Evolutionary conservation across 1,140 invertebrate genomes (phyloP).

Genomic region (Zophobas morio): DNA sequence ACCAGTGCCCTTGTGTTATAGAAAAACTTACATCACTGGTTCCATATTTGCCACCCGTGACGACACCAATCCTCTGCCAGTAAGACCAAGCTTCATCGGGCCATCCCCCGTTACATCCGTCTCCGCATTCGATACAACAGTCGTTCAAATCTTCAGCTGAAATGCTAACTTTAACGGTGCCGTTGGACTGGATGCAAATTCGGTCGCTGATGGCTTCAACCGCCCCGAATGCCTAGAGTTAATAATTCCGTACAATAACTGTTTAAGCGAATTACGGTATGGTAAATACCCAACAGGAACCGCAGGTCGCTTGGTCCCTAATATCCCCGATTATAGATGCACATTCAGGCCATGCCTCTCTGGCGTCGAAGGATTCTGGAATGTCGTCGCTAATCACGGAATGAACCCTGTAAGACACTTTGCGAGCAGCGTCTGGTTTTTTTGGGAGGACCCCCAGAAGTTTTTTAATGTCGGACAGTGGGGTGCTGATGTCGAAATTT

Average conservation of each 20-base stretch:
- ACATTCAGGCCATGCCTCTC: slow-evolving; percentile 32
- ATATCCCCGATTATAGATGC: slow-evolving; percentile 25
- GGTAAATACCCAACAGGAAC: slow-evolving; percentile 36
- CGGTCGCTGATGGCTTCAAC: slow-evolving; percentile 77
- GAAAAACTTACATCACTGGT: neutral
- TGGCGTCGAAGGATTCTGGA: neutral
- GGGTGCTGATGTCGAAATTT: slow-evolving; percentile 41
- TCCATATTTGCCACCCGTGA: slow-evolving; percentile 30
- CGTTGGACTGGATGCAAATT: slow-evolving; percentile 76
- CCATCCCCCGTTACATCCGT: slow-evolving; percentile 77
- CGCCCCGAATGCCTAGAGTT: slow-evolving; percentile 38
- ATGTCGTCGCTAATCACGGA: neutral
- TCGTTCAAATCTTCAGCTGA: slow-evolving; percentile 77
- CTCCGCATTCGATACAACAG: slow-evolving; percentile 76
- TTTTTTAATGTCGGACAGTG: slow-evolving; percentile 1
- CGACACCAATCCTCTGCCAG: slow-evolving; percentile 64
- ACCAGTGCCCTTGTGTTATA: too few relatives aligned
- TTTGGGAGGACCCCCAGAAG: slow-evolving; percentile 14
- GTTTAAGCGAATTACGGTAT: neutral
- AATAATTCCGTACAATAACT: neutral
- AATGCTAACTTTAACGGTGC: slow-evolving; percentile 69
- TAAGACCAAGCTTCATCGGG: slow-evolving; percentile 75
- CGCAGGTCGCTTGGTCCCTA: slow-evolving; percentile 24
- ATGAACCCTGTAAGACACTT: neutral
- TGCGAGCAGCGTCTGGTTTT: neutral